Base-by-base conservation (phyloP, 2,797 vertebrate genomes). In the Alectoris magna region DNA sequence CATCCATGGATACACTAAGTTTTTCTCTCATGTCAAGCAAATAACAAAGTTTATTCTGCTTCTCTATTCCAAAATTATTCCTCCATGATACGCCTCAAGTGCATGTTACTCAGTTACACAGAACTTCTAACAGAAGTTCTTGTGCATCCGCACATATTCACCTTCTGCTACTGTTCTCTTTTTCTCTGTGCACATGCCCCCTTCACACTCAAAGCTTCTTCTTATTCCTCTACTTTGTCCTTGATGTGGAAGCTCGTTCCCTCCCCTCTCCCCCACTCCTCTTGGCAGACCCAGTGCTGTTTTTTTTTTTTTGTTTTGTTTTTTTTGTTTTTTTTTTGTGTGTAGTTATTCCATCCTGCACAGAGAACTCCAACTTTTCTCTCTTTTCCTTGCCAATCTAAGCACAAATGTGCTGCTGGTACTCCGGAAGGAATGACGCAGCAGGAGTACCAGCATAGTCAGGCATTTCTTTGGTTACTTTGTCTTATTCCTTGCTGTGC, bases 1-100 rank as follows among this genome's bases (percentile, higher is more conserved):
- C 27, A 4, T 24, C 8, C 0, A 0, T 70, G 67, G 80, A 72
- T 38, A 68, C 0, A 0, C 27, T 71, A 11, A 9, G 17, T 0
- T 82, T 94, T 93, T 55, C 67, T 26, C 44, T 79, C 15, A 71
- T 17, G 14, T 22, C 44, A 70, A 73, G 12, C 11, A 79, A 92
- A 75, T 9, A 21, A 31, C 68, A 64, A 75, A 58, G 5, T 62
- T 76, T 34, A 43, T 88, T 74, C 48, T 70, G 9, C 0, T 62
- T 51, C 13, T 14, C 6, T 64, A 21, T 36, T 71, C 68, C 51
- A 76, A 72, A 86, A 73, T 43, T 64, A 10, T 17, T 85, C 26
- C 78, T 87, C 53, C 31, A 14, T 58, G 38, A 6, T 41, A 43
- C 38, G 29, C 17, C 31, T 8, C 59, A 36, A 4, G 1, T 15